Percentiles rank a stretch among this genome's conserved stretches.
phyloP scores from a whole-genome alignment of 2,797 vertebrate species.

The Agapornis canus region DNA sequence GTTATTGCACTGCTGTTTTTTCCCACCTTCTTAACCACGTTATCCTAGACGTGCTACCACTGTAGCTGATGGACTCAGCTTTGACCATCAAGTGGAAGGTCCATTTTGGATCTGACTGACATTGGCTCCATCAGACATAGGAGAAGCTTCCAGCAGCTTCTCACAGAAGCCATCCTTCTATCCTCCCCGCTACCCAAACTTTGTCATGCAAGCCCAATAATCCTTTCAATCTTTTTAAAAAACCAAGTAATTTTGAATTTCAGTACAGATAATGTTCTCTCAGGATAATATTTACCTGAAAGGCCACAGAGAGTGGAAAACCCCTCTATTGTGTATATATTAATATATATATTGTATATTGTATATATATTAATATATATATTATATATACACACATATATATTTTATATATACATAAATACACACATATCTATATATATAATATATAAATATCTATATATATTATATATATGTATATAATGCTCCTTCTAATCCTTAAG shows the following conservation, averaged over 20 bases:
- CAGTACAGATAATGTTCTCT: neutral
- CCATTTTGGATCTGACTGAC: fast-evolving
- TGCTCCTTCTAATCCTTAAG: neutral
- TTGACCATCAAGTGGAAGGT: fast-evolving
- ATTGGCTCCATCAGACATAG: fast-evolving
- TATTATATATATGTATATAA: neutral
- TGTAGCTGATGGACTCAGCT: fast-evolving
- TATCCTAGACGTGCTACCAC: neutral
- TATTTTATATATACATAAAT: too few relatives aligned
- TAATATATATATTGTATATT: too few relatives aligned
- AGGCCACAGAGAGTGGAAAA: neutral
- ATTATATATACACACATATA: too few relatives aligned
- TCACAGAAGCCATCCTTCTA: neutral
- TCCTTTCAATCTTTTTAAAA: neutral
- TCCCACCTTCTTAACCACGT: fast-evolving
- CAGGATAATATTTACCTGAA: neutral
- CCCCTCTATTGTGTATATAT: neutral
- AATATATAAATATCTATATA: too few relatives aligned
- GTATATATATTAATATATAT: too few relatives aligned
- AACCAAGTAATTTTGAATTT: neutral
- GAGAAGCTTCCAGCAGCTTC: neutral
- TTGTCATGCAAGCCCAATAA: neutral
- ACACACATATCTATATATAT: too few relatives aligned
- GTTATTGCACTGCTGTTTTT: fast-evolving
- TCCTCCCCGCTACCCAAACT: neutral